Conservation (phyloP, 2,797 vertebrate species). For the Coccyzus lansbergi region DNA sequence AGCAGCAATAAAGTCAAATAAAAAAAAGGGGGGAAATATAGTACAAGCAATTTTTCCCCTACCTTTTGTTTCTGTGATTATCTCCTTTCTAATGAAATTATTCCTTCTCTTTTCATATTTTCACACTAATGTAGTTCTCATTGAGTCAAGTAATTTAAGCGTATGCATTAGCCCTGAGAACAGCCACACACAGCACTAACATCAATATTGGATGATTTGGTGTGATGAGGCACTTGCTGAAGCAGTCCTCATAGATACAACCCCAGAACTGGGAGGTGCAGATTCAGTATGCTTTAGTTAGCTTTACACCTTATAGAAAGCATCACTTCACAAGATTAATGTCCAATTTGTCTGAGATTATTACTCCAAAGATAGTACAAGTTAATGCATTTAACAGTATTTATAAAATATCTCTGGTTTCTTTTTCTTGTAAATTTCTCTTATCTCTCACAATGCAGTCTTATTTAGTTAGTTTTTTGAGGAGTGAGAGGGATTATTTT, state of each 20-base stretch:
- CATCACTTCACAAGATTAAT: neutral
- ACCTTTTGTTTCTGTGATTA: neutral
- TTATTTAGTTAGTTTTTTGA: neutral
- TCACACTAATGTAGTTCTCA: neutral
- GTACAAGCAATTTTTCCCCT: neutral
- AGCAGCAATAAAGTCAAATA: neutral
- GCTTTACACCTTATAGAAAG: neutral
- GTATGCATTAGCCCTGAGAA: neutral
- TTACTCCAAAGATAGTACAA: neutral
- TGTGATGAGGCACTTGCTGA: neutral
- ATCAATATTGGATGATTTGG: fast-evolving
- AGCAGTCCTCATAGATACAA: neutral
- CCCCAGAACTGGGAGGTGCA: neutral
- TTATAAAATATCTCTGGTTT: neutral
- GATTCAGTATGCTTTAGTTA: neutral
- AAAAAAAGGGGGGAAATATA: neutral
- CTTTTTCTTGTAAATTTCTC: neutral
- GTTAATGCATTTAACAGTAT: neutral
- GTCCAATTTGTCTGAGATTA: neutral
- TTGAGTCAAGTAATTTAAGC: neutral
- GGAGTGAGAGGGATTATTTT: neutral
- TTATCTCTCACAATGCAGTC: neutral
- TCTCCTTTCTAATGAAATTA: neutral
- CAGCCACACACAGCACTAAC: neutral
- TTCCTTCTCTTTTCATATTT: neutral